Base-by-base conservation (phyloP, 2,113 vertebrate genomes). In the Rostratula benghalensis region DNA sequence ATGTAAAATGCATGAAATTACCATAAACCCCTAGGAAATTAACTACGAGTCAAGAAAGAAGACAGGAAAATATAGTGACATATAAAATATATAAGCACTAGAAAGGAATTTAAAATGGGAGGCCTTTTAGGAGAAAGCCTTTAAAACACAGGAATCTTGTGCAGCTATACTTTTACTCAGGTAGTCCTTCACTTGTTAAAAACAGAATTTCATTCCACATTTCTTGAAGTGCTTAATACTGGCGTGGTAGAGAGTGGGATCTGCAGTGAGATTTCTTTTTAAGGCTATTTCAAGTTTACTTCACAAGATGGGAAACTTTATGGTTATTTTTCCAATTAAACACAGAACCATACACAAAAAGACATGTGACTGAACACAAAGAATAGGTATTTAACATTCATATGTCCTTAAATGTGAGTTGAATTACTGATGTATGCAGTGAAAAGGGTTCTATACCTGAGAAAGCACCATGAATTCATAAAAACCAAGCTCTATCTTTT, bases 171-270 rank as follows among this genome's bases (percentile, higher is more conserved):
- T 13, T 87, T 81, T 84, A 50, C 5, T 91, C 20, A 25, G 7
- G 9, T 25, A 69, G 15, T 19, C 15, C 6, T 79, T 45, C 0
- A 0, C 6, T 73, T 74, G 23, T 7, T 73, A 41, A 57, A 87
- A 65, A 27, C 6, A 56, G 9, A 69, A 59, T 46, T 76, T 77
- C 4, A 59, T 81, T 77, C 50, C 43, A 54, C 2, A 3, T 53
- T n/a, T 59, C 30, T 70, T 56, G 18, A 16, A 84, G 10, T 43
- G n/a, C 9, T 79, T 69, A 63, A n/a, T 54, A 31, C 1, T 45
- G 39, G 6, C 28, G 45, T 18, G 78, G 35, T 20, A 83, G 14
- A 73, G 22, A 69, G 6, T 17, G 64, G 31, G 22, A 76, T n/a
- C 35, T 85, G 59, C 50, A 41, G 14, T 18, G 28, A 73, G 3